These are phyloP conservation scores for Brachypalpus laphriformis DNA, from an alignment of 2,888 invertebrate species.

Conservation along the genomic window DNA sequence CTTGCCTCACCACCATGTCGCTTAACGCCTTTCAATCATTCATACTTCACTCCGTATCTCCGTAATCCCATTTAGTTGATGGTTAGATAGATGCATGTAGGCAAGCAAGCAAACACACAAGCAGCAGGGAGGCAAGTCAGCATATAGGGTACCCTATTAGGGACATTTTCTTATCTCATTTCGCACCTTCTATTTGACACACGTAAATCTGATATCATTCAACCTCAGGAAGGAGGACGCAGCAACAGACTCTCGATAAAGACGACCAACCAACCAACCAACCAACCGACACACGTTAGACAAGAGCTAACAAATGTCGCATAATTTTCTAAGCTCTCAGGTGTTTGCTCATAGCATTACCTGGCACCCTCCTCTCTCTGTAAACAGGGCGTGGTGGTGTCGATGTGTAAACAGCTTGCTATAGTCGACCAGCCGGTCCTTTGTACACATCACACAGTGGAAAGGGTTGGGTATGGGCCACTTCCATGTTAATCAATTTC, in stretches of 20 bases:
- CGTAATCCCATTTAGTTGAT: slow-evolving; percentile 60
- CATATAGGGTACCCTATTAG: slow-evolving; percentile 45
- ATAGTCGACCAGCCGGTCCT: slow-evolving; percentile 9
- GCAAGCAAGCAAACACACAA: slow-evolving; percentile 20
- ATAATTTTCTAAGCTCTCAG: slow-evolving; percentile 71
- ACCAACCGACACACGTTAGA: slow-evolving; percentile 10
- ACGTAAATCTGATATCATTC: slow-evolving; percentile 73
- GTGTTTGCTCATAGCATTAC: slow-evolving; percentile 65
- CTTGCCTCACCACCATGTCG: slow-evolving; percentile 17
- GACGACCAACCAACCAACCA: slow-evolving; percentile 36
- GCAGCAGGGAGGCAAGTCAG: not conserved
- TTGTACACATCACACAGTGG: slow-evolving; percentile 18
- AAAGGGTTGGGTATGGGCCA: slow-evolving; percentile 18
- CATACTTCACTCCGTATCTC: slow-evolving; percentile 58
- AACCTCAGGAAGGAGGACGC: slow-evolving; percentile 50
- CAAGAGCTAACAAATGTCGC: slow-evolving; percentile 69
- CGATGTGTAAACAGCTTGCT: slow-evolving; percentile 22
- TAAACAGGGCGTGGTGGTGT: slow-evolving; percentile 18
- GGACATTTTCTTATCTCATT: slow-evolving; percentile 69
- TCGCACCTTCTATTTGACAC: slow-evolving; percentile 68
- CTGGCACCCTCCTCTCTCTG: slow-evolving; percentile 17
- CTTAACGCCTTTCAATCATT: slow-evolving; percentile 62
- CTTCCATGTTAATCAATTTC: slow-evolving; percentile 70
- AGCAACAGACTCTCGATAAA: slow-evolving; percentile 33
- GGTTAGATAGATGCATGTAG: slow-evolving; percentile 34